These are phyloP conservation scores for Acleris laterana DNA, from an alignment of 2,888 invertebrate species.

Conservation along the genomic window DNA sequence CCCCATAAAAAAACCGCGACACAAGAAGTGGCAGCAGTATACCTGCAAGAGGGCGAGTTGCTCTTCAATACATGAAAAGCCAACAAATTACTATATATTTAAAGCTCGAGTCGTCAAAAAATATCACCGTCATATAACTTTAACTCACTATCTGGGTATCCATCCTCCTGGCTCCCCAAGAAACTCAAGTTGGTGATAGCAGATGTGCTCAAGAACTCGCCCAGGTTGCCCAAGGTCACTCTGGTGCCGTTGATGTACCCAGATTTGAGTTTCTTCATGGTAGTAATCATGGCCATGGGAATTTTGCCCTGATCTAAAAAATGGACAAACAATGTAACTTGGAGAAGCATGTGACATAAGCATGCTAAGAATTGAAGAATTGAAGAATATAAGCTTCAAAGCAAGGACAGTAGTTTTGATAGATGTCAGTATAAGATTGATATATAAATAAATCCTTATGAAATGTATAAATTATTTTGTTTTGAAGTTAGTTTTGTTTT, in stretches of 20 bases:
- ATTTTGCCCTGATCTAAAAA: constrained; percentile 94
- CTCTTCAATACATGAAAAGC: no score
- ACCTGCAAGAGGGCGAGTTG: no score
- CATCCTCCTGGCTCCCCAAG: constrained; percentile 95
- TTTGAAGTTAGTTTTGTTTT: not conserved
- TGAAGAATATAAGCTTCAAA: constrained; percentile 2
- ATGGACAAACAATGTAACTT: not conserved
- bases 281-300: constrained; percentile 97
- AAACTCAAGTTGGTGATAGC: constrained; percentile 99
- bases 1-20: no score
- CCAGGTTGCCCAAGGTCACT: constrained; percentile 96
- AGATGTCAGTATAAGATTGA: not conserved
- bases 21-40: no score
- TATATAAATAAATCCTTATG: not conserved
- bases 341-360: not conserved
- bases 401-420: constrained; percentile 6
- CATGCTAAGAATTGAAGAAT: not conserved
- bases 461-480: not conserved
- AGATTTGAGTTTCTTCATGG: constrained; percentile 98
- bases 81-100: no score
- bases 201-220: constrained; percentile 98
- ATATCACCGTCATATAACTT: no score
- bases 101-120: no score
- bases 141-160: constrained; percentile 92
- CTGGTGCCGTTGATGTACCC: constrained; percentile 99